phyloP scores from a whole-genome alignment of 2,888 invertebrate species.

The Folsomia candida region DNA sequence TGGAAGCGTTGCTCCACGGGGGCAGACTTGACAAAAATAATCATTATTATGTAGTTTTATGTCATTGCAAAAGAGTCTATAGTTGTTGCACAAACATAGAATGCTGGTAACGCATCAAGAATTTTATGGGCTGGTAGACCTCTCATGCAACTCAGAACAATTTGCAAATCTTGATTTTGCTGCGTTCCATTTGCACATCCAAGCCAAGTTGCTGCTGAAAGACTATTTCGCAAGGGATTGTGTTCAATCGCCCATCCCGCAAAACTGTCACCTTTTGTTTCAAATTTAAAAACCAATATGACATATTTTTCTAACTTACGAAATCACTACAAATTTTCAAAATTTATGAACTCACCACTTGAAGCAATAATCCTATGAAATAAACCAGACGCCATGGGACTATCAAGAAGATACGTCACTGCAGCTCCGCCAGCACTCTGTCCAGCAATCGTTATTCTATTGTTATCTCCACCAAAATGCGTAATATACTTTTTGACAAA shows the following conservation, averaged over 20 bases:
- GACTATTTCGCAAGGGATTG: slow-evolving; percentile 9
- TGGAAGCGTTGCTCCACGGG: slow-evolving; percentile 15
- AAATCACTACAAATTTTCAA: not conserved
- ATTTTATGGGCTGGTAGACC: not conserved
- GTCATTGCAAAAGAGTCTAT: too few species aligned
- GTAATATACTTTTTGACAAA: slow-evolving; percentile 19
- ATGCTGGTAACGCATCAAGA: not conserved
- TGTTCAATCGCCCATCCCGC: slow-evolving; percentile 14
- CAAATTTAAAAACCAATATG: too few species aligned
- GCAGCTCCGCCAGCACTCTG: slow-evolving; percentile 23
- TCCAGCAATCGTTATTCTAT: slow-evolving; percentile 18
- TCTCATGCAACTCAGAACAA: not conserved
- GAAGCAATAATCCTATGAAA: slow-evolving; percentile 11
- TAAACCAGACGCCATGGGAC: slow-evolving; percentile 16
- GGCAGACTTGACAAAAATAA: slow-evolving; percentile 12
- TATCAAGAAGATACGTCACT: slow-evolving; percentile 16
- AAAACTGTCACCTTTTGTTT: slow-evolving; percentile 13
- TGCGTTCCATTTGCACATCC: slow-evolving; percentile 8
- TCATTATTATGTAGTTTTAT: too few species aligned
- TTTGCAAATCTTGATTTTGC: not conserved
- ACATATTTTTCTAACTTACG: too few species aligned
- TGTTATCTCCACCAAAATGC: slow-evolving; percentile 20
- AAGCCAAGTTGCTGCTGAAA: slow-evolving; percentile 2
- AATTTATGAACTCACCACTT: slow-evolving; percentile 1
- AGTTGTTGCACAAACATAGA: not conserved